Evolutionary conservation across 1,140 invertebrate genomes (phyloP), one percentile per base, ranked within the genome.

Genomic region (Drosophila bipectinata): DNA sequence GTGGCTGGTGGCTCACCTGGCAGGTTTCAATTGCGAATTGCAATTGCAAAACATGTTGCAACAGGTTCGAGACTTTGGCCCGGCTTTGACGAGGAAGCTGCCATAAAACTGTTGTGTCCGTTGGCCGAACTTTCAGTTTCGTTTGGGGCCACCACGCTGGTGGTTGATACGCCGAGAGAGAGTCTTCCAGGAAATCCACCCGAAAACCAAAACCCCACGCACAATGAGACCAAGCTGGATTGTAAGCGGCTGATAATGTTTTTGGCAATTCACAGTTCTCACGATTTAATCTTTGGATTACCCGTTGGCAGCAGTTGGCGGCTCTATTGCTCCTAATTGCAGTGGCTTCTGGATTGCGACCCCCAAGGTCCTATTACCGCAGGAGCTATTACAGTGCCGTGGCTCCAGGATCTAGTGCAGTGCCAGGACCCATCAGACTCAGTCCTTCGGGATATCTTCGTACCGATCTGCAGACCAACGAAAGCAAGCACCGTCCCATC

Each of bases 41-140:
- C 45, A 48, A 67, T 67, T 69, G 66, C 67, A 62, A 84, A 84
- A 84, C 80, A 72, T 71, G 80, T 84, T 84, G 66, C 66, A 41
- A 64, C 66, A 68, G 64, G 39, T 51, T 37, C 30, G 8, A 52
- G 59, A 7, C 58, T 28, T 6, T 28, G 54, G 41, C 56, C 5
- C 18, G 54, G 41, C 56, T 44, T 28, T 52, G 51, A 62, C 58
- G 75, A 90, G 89, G 89, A 91, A 91, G 89, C 72, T 84, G 77
- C 76, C 89, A 91, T 91, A 91, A 91, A 91, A 91, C 85, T 74
- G 74, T 88, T 90, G 85, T 52, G 79, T 74, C 71, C 71, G 83
- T 79, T 79, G 82, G 69, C 60, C 62, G 83, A 85, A 91, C 90
- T 91, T 91, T 91, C 90, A 91, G 90, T 91, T 90, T 91, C 89